Evolutionary conservation across 2,113 vertebrate genomes (phyloP).

Genomic region (Mesocricetus auratus): DNA sequence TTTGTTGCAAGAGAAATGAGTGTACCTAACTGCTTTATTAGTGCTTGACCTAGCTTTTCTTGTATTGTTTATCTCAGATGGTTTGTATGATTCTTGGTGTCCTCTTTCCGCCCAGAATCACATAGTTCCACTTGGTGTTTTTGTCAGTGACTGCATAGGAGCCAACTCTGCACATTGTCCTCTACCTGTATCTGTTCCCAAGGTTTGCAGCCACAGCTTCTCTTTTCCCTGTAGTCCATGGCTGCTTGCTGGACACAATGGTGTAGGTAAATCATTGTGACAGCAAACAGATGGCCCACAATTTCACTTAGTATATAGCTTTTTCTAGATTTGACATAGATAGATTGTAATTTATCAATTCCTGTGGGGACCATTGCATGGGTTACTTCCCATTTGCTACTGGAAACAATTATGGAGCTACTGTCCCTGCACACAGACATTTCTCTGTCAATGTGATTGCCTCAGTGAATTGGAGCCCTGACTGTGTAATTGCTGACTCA

Average conservation of each 20-base stretch:
- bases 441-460: background rate
- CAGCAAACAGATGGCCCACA: background rate
- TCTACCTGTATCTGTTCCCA: background rate
- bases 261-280: background rate
- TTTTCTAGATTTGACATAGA: background rate
- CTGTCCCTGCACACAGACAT: background rate
- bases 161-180: background rate
- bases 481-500: background rate
- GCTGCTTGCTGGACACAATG: background rate
- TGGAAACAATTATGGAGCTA: background rate
- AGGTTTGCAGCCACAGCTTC: background rate
- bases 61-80: background rate
- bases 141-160: background rate
- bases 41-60: constrained; percentile 9
- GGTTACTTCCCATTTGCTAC: background rate
- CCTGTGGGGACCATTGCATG: background rate
- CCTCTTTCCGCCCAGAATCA: constrained; percentile 21
- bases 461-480: background rate
- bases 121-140: background rate
- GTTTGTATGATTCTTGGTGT: background rate
- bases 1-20: background rate
- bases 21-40: background rate
- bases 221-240: background rate
- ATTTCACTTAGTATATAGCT: background rate
- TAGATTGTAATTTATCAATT: background rate